These are phyloP conservation scores for Drosophila arawakana DNA, from an alignment of 1,140 invertebrate species.

Conservation along the genomic window DNA sequence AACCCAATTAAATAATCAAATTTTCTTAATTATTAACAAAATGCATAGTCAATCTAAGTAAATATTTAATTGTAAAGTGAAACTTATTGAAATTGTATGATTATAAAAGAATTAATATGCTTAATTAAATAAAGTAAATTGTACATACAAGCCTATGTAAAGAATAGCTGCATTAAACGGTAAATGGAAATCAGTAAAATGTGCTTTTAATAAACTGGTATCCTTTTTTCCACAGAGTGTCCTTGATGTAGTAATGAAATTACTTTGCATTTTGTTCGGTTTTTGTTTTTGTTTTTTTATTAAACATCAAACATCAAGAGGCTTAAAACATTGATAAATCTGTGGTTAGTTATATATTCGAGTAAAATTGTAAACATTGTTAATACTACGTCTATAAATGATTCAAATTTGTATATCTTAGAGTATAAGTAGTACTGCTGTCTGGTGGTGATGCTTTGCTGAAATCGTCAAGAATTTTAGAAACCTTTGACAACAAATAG, in stretches of 20 bases:
- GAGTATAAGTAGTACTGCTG: background rate
- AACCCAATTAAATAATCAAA: conserved; percentile 50
- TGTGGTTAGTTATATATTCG: conserved; percentile 28
- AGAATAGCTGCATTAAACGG: background rate
- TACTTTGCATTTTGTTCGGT: background rate
- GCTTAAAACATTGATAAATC: conserved; percentile 50
- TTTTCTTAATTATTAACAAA: conserved; percentile 66
- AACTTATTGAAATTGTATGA: conserved; percentile 70
- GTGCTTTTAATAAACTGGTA: conserved; percentile 5
- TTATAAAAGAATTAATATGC: conserved; percentile 58
- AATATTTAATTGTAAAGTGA: conserved; percentile 67
- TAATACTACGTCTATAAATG: conserved; percentile 22
- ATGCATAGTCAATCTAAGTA: conserved; percentile 71
- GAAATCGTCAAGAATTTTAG: conserved; percentile 14
- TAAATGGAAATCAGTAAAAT: background rate
- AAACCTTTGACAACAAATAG: conserved; percentile 14
- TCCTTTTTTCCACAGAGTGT: background rate
- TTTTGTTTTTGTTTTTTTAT: conserved; percentile 40
- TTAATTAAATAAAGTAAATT: conserved; percentile 65
- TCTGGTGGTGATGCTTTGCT: background rate
- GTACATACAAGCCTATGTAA: conserved; percentile 57
- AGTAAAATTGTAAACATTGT: conserved; percentile 41
- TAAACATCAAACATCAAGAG: conserved; percentile 54
- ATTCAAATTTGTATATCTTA: conserved; percentile 2
- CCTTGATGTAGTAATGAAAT: background rate